Evolutionary conservation across 2,797 vertebrate genomes (phyloP).

Genomic region (Microctenopoma stevenorrisi): DNA sequence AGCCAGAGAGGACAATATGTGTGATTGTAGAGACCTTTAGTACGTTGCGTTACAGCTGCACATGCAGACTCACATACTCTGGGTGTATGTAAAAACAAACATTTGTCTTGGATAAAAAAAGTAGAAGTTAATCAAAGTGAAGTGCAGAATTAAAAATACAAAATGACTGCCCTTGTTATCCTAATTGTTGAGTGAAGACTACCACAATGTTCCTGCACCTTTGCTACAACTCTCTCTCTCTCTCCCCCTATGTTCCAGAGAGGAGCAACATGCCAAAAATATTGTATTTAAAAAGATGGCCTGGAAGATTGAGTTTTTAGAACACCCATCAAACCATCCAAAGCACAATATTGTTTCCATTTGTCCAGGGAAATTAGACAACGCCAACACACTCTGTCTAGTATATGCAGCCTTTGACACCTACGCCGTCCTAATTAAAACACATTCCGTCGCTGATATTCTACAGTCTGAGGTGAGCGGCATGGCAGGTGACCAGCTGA

Average conservation of each 20-base stretch:
- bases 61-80: conserved; percentile 11
- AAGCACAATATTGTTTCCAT: conserved; percentile 38
- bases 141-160: conserved; percentile 13
- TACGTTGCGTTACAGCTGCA: conserved; percentile 15
- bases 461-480: conserved; percentile 58
- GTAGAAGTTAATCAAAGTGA: conserved; percentile 1
- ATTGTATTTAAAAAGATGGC: not conserved
- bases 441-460: conserved; percentile 63
- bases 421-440: conserved; percentile 58
- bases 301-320: conserved; percentile 2
- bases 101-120: not conserved
- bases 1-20: conserved; percentile 64
- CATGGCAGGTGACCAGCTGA: conserved; percentile 73
- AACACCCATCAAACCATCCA: conserved; percentile 38
- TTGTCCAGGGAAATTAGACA: conserved; percentile 59
- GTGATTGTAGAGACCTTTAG: conserved; percentile 57
- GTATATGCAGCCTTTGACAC: conserved; percentile 64
- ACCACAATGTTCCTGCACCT: not conserved
- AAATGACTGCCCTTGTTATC: not conserved
- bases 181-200: too few species aligned
- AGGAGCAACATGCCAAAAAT: not conserved
- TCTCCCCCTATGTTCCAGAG: not conserved
- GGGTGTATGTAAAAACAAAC: not conserved
- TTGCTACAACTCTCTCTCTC: not conserved
- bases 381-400: conserved; percentile 43